These are phyloP conservation scores for Corythornis madagascariensis DNA, from an alignment of 2,113 vertebrate species.

Conservation along the genomic window DNA sequence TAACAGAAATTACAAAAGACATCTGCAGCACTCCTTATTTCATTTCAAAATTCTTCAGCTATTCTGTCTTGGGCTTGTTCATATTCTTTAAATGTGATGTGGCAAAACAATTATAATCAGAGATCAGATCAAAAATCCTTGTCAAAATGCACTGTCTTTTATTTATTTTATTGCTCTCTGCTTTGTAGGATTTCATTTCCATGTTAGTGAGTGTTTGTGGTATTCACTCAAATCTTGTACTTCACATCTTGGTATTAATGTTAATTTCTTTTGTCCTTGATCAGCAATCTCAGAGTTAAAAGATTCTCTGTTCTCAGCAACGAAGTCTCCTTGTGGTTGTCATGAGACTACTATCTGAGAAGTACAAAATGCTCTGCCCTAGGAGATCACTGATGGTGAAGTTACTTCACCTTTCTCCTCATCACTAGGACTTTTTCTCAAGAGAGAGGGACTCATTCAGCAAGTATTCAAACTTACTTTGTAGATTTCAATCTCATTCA, in stretches of 20 bases:
- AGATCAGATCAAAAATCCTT: background rate
- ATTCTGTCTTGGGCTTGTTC: background rate
- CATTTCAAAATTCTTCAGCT: slow-evolving; percentile 10
- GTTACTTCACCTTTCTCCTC: background rate
- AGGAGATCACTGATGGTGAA: background rate
- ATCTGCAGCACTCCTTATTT: background rate
- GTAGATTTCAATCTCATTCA: background rate
- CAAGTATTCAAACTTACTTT: background rate
- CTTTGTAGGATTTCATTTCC: background rate
- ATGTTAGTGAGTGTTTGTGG: background rate
- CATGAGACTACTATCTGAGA: background rate
- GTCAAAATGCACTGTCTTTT: background rate
- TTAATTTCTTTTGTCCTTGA: background rate
- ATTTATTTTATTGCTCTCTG: background rate
- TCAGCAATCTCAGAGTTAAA: background rate
- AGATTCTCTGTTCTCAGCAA: background rate
- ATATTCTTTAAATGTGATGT: background rate
- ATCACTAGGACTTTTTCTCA: background rate
- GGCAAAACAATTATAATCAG: slow-evolving; percentile 12
- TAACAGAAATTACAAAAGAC: slow-evolving; percentile 18
- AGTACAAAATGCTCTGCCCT: background rate
- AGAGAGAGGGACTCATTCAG: background rate
- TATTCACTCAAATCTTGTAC: background rate
- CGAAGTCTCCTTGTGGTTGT: background rate
- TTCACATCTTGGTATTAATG: background rate